Base-by-base conservation (phyloP, 2,888 invertebrate genomes). In the Callosobruchus maculatus region DNA sequence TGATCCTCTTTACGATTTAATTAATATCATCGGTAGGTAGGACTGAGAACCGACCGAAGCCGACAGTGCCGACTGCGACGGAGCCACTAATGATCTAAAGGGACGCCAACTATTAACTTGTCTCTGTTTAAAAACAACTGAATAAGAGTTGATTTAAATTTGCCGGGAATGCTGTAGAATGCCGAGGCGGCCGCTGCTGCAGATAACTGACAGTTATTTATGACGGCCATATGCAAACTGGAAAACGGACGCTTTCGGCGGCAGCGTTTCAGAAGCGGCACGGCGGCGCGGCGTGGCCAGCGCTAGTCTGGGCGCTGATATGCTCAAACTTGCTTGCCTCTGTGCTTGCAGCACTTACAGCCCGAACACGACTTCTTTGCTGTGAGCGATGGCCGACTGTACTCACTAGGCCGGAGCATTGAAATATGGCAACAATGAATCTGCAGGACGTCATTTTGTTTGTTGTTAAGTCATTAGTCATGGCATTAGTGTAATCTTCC, bases 181-280 rank as follows among this genome's bases (percentile, higher is more conserved):
- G 83, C 81, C 80, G 79, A 79, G 80, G 79, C 78, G 79, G 78
- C n/a, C n/a, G n/a, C n/a, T n/a, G n/a, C 79, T 80, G 81, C 80
- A 77, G 82, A 83, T 83, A 85, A 84, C 83, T 83, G 86, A 85
- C 85, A 85, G 83, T 82, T 85, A 86, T 86, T 86, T 86, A 86
- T 85, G 84, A 85, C 81, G 82, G 81, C 83, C 86, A 85, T 85
- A 85, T 86, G 86, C 85, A 84, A 84, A n/a, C n/a, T n/a, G n/a
- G n/a, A n/a, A n/a, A n/a, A 85, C 84, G 83, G 83, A 18, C 49
- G 13, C 49, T 84, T 83, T 81, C 83, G 82, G 83, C 74, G 79
- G 72, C 72, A 73, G 74, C n/a, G 21, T 26, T 21, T 49, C 13
- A 13, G 49, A 5, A 13, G 18, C 18, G 13, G 13, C 9, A 3